Percentiles rank a stretch among this genome's conserved stretches.
phyloP scores from a whole-genome alignment of 2,113 vertebrate genomes.

The Hippocampus abdominalis region DNA sequence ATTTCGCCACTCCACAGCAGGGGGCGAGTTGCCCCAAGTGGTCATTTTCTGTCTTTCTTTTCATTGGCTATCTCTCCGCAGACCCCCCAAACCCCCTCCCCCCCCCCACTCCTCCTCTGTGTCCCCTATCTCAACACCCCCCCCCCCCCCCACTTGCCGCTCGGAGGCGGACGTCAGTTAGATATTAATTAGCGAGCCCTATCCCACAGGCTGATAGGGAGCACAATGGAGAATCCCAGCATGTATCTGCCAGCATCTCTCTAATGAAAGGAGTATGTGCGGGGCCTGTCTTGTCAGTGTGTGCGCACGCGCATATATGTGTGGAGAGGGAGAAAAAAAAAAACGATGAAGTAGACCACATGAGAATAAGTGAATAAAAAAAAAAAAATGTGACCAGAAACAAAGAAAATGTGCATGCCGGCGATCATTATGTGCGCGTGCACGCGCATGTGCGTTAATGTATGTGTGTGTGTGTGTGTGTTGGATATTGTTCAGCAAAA shows the following conservation, averaged over 20 bases:
- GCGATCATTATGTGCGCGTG: conserved; percentile 40
- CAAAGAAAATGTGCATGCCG: conserved; percentile 33
- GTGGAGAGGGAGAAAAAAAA: background rate
- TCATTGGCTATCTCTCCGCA: conserved; percentile 20
- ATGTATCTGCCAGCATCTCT: conserved; percentile 54
- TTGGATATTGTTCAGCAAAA: conserved; percentile 10
- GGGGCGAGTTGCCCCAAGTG: background rate
- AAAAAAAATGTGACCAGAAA: conserved; percentile 17
- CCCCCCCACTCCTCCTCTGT: conserved; percentile 35
- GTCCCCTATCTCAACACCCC: conserved; percentile 45
- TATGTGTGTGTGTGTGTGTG: conserved; percentile 40
- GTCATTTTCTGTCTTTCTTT: conserved; percentile 8
- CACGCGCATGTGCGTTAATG: background rate
- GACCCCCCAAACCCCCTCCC: background rate
- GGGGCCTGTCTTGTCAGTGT: background rate
- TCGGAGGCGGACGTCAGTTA: conserved; percentile 62
- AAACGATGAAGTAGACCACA: background rate
- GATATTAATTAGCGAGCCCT: conserved; percentile 70
- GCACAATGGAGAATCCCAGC: conserved; percentile 67
- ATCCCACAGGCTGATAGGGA: conserved; percentile 61
- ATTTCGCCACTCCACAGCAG: background rate
- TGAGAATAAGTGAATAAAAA: background rate
- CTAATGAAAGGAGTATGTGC: conserved; percentile 51
- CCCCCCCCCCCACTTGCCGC: conserved; percentile 42
- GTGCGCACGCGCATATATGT: background rate